Base-by-base conservation (phyloP, 2,888 invertebrate species). In the Thecophora atra region DNA sequence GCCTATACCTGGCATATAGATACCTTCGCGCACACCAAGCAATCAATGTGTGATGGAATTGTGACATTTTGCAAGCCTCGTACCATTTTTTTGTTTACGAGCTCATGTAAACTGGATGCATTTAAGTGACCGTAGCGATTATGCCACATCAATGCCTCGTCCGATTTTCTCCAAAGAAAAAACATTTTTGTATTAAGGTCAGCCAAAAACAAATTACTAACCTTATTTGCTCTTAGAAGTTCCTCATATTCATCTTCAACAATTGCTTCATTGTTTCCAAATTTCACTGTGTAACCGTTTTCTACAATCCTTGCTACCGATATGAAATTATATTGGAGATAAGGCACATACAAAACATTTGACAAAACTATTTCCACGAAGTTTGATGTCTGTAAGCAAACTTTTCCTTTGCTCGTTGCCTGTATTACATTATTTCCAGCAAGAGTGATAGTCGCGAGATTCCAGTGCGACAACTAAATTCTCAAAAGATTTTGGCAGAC, bases 271-370 rank as follows among this genome's bases (percentile, higher is more conserved):
- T 66, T n/a, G 1, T 21, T 28, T 8, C 24, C 19, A 28, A 66
- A 66, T 28, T 66, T 51, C 1, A 52, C 26, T 2, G 52, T 44
- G 56, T 64, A 69, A 28, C 64, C 60, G 6, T 63, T 66, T 17
- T 24, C 26, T 7, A 51, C 42, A 0, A 66, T 71, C 62, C 64
- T 72, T 26, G 30, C 37, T 13, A 72, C 70, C 13, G 71, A 71
- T 8, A 73, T 73, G 54, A 72, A 75, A 42, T 70, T 75, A 52
- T 72, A 75, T 24, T 72, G 72, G 15, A 73, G 67, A 15, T 44
- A 58, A 15, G 72, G 70, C 17, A 75, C 75, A 28, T 47, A 75
- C 19, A 73, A 67, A 8, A 75, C 73, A 42, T 75, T 67, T 13
- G 60, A 65, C 3, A 75, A 56, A 37, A 28, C 47, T n/a, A 75